A percentile compares a stretch with the other conserved stretches of the same genome.
phyloP scores from a whole-genome alignment of 2,113 vertebrate species.

The Crotalus tigris region DNA sequence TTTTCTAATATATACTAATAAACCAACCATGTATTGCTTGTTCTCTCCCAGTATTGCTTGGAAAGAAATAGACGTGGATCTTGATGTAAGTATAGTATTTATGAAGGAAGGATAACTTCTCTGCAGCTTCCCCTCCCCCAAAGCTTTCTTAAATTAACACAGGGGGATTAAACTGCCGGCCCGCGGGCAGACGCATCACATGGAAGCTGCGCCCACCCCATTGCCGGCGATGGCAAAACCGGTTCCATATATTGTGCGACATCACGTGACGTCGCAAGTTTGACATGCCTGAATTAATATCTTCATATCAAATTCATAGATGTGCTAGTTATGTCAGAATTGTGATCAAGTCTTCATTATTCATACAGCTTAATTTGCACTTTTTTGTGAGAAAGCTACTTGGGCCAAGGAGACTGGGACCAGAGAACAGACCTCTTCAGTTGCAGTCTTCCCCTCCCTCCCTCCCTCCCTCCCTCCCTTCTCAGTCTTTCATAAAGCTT shows the following conservation, averaged over 20 bases:
- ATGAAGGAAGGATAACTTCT: not conserved
- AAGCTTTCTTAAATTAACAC: not conserved
- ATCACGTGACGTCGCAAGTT: too few species aligned
- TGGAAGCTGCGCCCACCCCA: too few species aligned
- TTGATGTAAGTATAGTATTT: not conserved
- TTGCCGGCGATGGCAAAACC: too few species aligned
- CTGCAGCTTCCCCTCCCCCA: not conserved
- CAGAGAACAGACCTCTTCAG: not conserved
- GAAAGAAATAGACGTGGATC: not conserved
- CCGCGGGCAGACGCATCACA: too few species aligned
- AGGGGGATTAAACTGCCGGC: too few species aligned
- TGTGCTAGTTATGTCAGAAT: not conserved
- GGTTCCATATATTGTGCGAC: too few species aligned
- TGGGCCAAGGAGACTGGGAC: not conserved
- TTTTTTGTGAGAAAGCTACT: not conserved
- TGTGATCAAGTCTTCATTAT: too few species aligned
- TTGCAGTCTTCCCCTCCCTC: not conserved
- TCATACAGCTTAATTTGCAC: not conserved
- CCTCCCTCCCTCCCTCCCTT: not conserved
- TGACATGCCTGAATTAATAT: not conserved
- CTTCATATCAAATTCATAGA: not conserved
- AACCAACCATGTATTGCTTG: not conserved
- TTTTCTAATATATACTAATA: not conserved
- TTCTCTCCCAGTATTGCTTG: not conserved
- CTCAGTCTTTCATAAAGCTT: not conserved